Conservation (phyloP, 2,888 invertebrate genomes). For the Bugulina stolonifera region DNA sequence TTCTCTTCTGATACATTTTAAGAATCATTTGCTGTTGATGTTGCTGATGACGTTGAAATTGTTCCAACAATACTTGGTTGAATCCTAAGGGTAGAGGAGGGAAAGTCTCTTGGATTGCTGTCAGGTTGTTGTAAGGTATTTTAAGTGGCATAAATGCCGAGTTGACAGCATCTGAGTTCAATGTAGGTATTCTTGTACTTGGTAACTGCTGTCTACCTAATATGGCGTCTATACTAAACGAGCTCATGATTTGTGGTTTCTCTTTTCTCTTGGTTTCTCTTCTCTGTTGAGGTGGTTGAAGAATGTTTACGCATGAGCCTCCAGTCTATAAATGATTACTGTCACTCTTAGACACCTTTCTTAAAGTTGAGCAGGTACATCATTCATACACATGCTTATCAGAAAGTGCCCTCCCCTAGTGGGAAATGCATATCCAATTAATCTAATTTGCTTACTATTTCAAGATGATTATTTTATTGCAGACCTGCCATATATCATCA, state of each 20-base stretch:
- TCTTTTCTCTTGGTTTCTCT: too few relatives aligned
- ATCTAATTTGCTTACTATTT: neutral
- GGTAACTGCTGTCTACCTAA: neutral
- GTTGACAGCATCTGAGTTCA: neutral
- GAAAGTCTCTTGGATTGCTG: neutral
- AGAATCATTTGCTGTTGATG: neutral
- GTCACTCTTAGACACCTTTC: neutral
- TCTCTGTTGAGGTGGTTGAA: too few relatives aligned
- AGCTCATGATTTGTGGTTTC: neutral
- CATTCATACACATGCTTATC: neutral
- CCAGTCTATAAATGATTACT: neutral
- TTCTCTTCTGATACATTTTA: slow-evolving; percentile 8
- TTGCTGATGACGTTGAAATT: neutral
- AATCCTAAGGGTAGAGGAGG: neutral
- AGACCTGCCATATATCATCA: slow-evolving; percentile 17
- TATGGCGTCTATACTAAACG: slow-evolving; percentile 10
- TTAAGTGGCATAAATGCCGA: neutral
- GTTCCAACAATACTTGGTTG: neutral
- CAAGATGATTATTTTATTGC: neutral
- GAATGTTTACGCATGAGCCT: neutral
- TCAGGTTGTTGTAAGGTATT: neutral
- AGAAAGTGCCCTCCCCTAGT: neutral
- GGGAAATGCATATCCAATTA: neutral
- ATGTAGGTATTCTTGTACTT: neutral
- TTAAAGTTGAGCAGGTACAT: neutral